phyloP scores from a whole-genome alignment of 2,113 vertebrate genomes.

The Rhea pennata region DNA sequence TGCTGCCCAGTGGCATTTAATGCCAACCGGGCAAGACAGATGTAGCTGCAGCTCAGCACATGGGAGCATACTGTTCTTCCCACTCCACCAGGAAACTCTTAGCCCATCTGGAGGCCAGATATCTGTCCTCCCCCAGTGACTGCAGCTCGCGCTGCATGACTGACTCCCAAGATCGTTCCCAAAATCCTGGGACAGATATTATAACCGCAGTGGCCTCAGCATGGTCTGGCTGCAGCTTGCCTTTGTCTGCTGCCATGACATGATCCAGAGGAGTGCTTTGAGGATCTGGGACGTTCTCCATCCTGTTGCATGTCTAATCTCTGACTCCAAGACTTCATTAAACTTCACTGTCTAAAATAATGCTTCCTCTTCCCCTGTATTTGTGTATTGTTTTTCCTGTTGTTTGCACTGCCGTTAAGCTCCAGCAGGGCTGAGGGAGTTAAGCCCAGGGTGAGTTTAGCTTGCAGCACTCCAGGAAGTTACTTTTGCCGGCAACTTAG shows the following conservation, averaged over 20 bases:
- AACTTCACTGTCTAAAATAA: neutral
- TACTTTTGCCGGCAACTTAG: accelerated
- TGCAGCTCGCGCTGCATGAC: accelerated
- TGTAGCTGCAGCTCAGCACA: neutral
- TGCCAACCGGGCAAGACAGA: accelerated
- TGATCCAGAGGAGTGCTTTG: neutral
- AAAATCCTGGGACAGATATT: neutral
- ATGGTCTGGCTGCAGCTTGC: accelerated
- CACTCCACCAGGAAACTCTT: accelerated
- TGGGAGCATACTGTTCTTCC: neutral
- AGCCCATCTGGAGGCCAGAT: neutral
- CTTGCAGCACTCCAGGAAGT: neutral
- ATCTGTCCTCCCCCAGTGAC: neutral
- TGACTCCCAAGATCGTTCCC: neutral
- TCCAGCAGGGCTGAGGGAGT: neutral
- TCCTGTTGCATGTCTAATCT: accelerated
- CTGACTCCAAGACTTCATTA: neutral
- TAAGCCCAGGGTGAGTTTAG: neutral
- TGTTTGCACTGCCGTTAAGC: accelerated
- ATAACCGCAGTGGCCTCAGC: accelerated
- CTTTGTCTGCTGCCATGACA: neutral
- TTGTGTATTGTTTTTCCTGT: neutral
- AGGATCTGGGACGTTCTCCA: neutral
- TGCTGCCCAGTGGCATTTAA: accelerated
- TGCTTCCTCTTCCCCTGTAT: neutral